Base-by-base conservation (phyloP, 2,113 vertebrate genomes). In the Centropus bengalensis region DNA sequence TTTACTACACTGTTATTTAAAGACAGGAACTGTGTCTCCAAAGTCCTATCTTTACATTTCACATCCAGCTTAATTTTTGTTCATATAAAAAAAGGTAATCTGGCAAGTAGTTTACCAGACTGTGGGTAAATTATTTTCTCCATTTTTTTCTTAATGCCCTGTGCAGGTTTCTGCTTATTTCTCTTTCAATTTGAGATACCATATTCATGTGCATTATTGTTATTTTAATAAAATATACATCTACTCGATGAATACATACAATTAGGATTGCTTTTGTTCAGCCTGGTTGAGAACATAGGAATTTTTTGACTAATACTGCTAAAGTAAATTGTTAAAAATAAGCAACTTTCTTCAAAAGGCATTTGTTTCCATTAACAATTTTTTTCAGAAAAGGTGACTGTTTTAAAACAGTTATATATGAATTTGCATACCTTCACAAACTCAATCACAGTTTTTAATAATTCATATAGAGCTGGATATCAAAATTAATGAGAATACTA, bases 1-100 rank as follows among this genome's bases (percentile, higher is more conserved):
- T n/a, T 62, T 15, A 18, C 32, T 67, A 27, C 38, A 81, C 8
- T 11, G 3, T 86, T 94, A 86, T 84, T 80, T 78, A 91, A 86
- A 94, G 59, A 45, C 24, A 55, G 42, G 42, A 83, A 74, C 22
- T 59, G 9, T 55, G 77, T 77, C 55, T 93, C 83, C 76, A 63
- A 91, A 94, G 49, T 73, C 58, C 32, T 44, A 42, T 84, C 81
- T 89, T 89, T 96, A 79, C 66, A 62, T 91, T 94, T 92, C 84
- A 91, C 0, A 0, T 79, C 40, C 70, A 89, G n/a, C 89, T 94
- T 91, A 55, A 30, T 86, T 93, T 91, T 85, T 76, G 60, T 33
- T 79, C 47, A 20, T 32, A 68, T 84, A 87, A 94, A 89, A 71
- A n/a, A 30, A 89, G 33, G 60, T 91, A 89, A 84, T 79, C 60